Percentiles rank a stretch among this genome's conserved stretches.
Conservation (phyloP, 1,140 invertebrate species). For the Amyelois transitella region DNA sequence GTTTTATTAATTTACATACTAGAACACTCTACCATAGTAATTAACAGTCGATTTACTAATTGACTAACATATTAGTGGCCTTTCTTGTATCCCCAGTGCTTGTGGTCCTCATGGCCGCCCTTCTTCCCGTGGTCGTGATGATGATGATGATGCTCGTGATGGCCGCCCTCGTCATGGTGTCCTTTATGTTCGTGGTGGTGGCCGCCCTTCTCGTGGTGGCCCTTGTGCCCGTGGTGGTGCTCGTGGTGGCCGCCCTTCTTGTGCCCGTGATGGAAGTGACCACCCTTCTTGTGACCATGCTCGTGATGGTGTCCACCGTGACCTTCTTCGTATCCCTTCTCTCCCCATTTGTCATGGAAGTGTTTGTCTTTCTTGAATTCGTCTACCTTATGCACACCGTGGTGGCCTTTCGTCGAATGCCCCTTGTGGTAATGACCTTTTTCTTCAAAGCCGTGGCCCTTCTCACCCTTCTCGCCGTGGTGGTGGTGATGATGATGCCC, state of each 20-base stretch:
- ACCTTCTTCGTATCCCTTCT: constrained; percentile 78
- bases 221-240: constrained; percentile 81
- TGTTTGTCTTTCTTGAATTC: constrained; percentile 77
- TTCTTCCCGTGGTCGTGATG: constrained; percentile 78
- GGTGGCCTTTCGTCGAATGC: constrained; percentile 84
- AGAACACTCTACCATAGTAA: not conserved
- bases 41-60: not conserved
- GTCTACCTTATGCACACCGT: constrained; percentile 83
- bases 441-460: constrained; percentile 77
- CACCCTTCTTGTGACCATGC: constrained; percentile 80
- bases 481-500: constrained; percentile 84
- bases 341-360: constrained; percentile 85
- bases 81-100: constrained; percentile 73
- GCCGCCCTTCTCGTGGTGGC: constrained; percentile 79
- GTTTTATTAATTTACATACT: not conserved
- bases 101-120: constrained; percentile 73
- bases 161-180: constrained; percentile 73
- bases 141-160: constrained; percentile 76
- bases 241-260: constrained; percentile 80
- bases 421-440: constrained; percentile 82
- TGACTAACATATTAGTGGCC: constrained; percentile 62
- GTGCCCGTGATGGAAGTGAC: constrained; percentile 79
- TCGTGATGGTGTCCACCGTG: constrained; percentile 80
- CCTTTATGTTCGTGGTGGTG: constrained; percentile 62
- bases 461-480: constrained; percentile 79